Evolutionary conservation across 2,113 vertebrate species (phyloP).

Genomic region (Pachyramphus minor): DNA sequence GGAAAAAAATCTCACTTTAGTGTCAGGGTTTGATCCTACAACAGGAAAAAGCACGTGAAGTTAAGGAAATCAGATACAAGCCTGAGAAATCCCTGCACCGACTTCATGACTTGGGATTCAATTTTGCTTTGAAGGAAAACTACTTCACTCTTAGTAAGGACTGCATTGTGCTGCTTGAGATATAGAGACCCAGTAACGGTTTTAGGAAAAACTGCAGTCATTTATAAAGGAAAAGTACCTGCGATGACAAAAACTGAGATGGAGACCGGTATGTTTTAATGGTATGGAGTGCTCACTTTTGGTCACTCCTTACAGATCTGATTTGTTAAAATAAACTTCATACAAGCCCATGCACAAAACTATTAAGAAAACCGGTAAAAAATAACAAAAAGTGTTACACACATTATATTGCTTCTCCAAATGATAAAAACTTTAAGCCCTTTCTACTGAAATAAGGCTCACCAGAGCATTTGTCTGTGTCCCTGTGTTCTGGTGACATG

Average conservation of each 20-base stretch:
- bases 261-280: not conserved
- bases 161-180: not conserved
- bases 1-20: not conserved
- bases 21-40: not conserved
- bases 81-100: not conserved
- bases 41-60: not conserved
- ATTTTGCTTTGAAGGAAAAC: not conserved
- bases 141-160: not conserved
- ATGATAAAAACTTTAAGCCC: not conserved
- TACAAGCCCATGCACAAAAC: not conserved
- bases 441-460: conserved; percentile 8
- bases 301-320: not conserved
- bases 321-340: not conserved
- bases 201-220: not conserved
- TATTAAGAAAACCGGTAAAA: not conserved
- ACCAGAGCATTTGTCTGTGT: not conserved
- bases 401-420: not conserved
- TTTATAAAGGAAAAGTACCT: not conserved
- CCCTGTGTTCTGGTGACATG: not conserved
- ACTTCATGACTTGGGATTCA: not conserved
- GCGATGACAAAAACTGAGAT: not conserved
- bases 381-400: not conserved
- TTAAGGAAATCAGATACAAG: not conserved
- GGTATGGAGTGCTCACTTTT: not conserved
- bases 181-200: not conserved